These are phyloP conservation scores for Pachydiplax longipennis DNA, from an alignment of 2,888 invertebrate species.

Conservation along the genomic window DNA sequence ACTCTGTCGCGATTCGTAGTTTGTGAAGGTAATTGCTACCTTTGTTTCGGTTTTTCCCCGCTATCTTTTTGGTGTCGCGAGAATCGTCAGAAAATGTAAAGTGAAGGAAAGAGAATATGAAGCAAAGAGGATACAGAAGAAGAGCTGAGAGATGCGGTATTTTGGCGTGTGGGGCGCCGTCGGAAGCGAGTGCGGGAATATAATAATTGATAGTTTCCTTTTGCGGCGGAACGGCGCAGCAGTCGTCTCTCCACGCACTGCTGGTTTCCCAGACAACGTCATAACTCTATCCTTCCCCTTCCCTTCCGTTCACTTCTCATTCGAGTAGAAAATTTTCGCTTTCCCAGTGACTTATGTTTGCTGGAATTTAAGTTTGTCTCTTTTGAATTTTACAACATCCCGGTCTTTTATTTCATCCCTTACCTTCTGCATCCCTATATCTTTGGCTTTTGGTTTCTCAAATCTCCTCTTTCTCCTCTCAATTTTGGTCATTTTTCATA, in stretches of 20 bases:
- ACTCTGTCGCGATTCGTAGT: too few relatives aligned
- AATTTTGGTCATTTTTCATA: too few relatives aligned
- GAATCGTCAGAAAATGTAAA: not conserved
- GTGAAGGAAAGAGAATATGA: not conserved
- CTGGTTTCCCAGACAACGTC: conserved; percentile 11
- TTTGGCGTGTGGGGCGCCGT: not conserved
- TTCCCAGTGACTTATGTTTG: not conserved
- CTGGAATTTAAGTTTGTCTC: not conserved
- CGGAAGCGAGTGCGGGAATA: conserved; percentile 32
- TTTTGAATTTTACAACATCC: not conserved
- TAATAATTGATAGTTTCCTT: conserved; percentile 42
- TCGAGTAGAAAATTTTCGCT: not conserved
- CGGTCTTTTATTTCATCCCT: not conserved
- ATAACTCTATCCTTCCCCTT: conserved; percentile 14
- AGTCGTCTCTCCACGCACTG: conserved; percentile 13
- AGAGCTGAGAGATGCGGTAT: not conserved
- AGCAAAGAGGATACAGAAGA: not conserved
- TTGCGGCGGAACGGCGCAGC: conserved; percentile 26
- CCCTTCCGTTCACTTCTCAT: not conserved
- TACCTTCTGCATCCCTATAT: too few relatives aligned
- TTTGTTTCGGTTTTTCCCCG: too few relatives aligned
- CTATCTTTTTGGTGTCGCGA: too few relatives aligned
- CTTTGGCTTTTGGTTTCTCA: not conserved
- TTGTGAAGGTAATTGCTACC: too few relatives aligned
- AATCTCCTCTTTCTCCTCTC: not conserved